phyloP scores from a whole-genome alignment of 2,888 invertebrate species.

The Ormyrus thymus region DNA sequence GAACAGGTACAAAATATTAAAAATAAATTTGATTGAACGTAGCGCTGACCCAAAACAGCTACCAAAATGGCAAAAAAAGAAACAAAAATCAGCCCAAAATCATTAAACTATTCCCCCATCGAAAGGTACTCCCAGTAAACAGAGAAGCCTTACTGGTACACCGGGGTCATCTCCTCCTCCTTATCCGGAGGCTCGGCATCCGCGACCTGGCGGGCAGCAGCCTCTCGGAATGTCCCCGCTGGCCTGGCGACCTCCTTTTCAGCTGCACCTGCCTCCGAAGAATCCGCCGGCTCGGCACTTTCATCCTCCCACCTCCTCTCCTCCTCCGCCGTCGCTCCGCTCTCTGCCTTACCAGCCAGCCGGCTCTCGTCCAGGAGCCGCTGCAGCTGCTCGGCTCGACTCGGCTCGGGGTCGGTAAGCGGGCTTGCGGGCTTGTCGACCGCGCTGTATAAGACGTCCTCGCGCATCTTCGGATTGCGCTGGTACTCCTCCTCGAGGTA shows the following conservation, averaged over 20 bases:
- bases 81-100: not conserved
- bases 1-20: no score
- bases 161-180: not conserved
- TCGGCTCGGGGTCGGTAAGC: constrained; percentile 39
- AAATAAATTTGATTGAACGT: no score
- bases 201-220: constrained; percentile 6
- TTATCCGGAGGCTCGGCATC: constrained; percentile 13
- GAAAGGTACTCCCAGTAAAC: not conserved
- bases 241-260: constrained; percentile 54
- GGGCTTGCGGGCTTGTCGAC: constrained; percentile 54
- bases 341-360: constrained; percentile 38
- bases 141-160: constrained; percentile 13
- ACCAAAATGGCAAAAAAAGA: not conserved
- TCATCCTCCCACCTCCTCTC: not conserved
- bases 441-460: constrained; percentile 59
- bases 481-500: constrained; percentile 77
- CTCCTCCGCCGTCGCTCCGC: not conserved
- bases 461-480: constrained; percentile 69
- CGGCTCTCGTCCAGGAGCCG: not conserved
- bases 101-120: not conserved
- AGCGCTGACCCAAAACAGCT: no score
- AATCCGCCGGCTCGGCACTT: constrained; percentile 10
- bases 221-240: constrained; percentile 49
- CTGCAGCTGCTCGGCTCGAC: not conserved
- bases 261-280: constrained; percentile 35